Base-by-base conservation (phyloP, 2,888 invertebrate genomes). In the Polymixis lichenea region DNA sequence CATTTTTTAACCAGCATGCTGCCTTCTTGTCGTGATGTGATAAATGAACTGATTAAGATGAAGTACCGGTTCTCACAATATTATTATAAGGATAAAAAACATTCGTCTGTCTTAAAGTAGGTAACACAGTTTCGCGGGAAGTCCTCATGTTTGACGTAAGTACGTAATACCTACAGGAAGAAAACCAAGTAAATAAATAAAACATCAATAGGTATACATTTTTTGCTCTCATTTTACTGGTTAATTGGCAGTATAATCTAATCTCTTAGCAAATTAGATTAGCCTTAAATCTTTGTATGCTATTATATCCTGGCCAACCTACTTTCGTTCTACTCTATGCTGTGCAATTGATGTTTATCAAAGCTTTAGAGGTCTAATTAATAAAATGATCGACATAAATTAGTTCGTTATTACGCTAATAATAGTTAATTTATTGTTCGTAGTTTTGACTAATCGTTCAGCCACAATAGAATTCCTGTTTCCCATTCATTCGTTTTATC, bases 1-100 rank as follows among this genome's bases (percentile, higher is more conserved):
- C 80, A 81, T 81, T 84, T 80, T 84, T 82, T 80, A 84, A 82
- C 68, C 82, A 81, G 83, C 83, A 71, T 83, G 83, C 70, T 68
- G 83, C 71, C 67, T 46, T 43, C 69, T 83, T 73, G 83, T 83
- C 86, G 86, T 82, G 85, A 77, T 73, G 56, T 85, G 83, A 83
- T 83, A 66, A 83, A 83, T 86, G 56, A 85, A 74, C 83, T 82
- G 86, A 83, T 83, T 77, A 83, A 69, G 60, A 51, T 56, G 17
- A 62, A 69, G 78, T 69, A 66, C 73, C 68, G 72, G 78, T 83
- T 83, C 83, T 69, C 83, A 83, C 61, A 85, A 85, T 64, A 81
- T 80, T 75, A 51, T 62, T 56, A 68, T 82, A 71, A 73, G 73
- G 83, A 85, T 85, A 72, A 58, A n/a, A 70, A 83, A 84, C 25